Evolutionary conservation across 2,797 vertebrate genomes (phyloP).

Genomic region (Martes flavigula): DNA sequence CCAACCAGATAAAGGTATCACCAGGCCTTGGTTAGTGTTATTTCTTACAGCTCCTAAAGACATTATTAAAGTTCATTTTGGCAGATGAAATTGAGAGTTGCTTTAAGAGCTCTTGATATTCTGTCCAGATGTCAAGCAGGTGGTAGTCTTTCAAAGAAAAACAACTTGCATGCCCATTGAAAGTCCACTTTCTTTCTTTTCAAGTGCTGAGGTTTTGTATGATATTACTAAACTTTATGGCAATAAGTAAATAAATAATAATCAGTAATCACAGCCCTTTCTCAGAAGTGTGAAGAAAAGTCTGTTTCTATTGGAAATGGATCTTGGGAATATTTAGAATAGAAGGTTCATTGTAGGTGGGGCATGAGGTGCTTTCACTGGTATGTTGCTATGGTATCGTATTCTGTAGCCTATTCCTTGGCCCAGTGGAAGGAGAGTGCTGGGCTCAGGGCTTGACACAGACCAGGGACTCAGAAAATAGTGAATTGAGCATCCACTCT

Average conservation of each 20-base stretch:
- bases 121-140: not conserved
- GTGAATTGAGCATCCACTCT: not conserved
- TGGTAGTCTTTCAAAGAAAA: not conserved
- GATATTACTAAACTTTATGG: not conserved
- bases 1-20: not conserved
- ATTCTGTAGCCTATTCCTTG: not conserved
- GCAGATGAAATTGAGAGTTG: not conserved
- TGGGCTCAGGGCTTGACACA: not conserved
- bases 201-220: not conserved
- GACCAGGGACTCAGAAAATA: not conserved
- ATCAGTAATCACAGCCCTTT: not conserved
- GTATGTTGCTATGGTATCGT: not conserved
- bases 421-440: not conserved
- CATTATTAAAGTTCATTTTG: not conserved
- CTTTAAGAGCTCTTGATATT: not conserved
- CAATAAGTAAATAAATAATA: not conserved
- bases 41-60: not conserved
- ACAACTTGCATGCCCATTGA: not conserved
- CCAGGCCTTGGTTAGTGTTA: not conserved
- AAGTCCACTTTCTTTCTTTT: not conserved
- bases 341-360: not conserved
- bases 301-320: conserved; percentile 30
- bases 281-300: conserved; percentile 36
- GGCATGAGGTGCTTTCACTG: not conserved
- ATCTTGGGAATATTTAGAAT: not conserved